Evolutionary conservation across 2,113 vertebrate species (phyloP), one percentile per base, ranked within the genome.

Genomic region (Gasterosteus nipponicus): DNA sequence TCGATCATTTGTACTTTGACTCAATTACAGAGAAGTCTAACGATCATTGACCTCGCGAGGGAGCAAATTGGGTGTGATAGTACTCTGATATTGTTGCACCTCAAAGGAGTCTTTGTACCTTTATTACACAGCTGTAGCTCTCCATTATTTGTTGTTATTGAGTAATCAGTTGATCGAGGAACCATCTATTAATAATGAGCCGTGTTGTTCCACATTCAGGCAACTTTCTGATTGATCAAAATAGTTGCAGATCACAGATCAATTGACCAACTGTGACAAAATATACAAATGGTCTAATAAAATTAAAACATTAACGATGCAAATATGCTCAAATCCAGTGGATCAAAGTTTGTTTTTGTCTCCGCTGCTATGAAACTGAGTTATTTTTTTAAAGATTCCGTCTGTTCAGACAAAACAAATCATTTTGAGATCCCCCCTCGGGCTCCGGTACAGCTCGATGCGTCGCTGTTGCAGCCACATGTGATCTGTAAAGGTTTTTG

Each of bases 21-120:
- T 22, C 19, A 38, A 39, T 41, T 42, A 74, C 65, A 68, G 46
- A 65, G 78, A 65, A 64, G 41, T 46, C 62, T 64, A 10, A 46
- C 7, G 14, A n/a, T 22, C 60, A 26, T 61, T 35, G 9, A 59
- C 16, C 35, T 16, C 57, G 19, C 19, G 16, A 14, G 41, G 31
- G 18, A 51, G 1, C 8, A 18, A 51, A 1, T n/a, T 19, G 0
- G 18, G 7, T n/a, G 7, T 19, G 44, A 5, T 18, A 8, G 33
- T 39, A 39, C 35, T 61, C 16, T 41, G 8, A 9, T n/a, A 4
- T 1, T n/a, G 9, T 10, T 10, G 3, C 18, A 7, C 47, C 47
- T 51, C 19, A 41, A 19, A 41, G 19, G 38, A 19, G 1, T 7
- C 10, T 39, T 5, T 61, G 38, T 9, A 49, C 5, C 35, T 35